Conservation (phyloP, 2,888 invertebrate genomes). For the Eretmocerus hayati region DNA sequence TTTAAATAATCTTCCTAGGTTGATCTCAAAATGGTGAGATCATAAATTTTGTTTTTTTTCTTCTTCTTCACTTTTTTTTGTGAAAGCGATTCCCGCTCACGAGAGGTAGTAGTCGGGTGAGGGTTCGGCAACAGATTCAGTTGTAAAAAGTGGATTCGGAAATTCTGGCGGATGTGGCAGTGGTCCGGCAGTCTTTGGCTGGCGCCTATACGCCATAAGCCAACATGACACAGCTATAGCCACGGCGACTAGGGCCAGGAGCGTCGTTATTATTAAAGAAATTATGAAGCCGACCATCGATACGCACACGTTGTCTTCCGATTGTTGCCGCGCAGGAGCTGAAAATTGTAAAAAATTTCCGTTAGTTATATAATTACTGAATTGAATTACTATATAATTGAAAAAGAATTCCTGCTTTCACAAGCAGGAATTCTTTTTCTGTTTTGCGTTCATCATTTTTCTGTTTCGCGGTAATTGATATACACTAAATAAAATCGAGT, state of each 20-base stretch:
- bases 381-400: background rate
- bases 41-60: constrained; percentile 5
- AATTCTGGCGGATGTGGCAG: constrained; percentile 92
- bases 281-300: constrained; percentile 90
- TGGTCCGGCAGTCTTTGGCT: constrained; percentile 81
- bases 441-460: background rate
- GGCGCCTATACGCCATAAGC: constrained; percentile 86
- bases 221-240: constrained; percentile 93
- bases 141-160: constrained; percentile 87
- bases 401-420: background rate
- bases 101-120: constrained; percentile 64
- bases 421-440: too few relatives aligned
- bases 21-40: too few relatives aligned
- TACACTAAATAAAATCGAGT: too few relatives aligned
- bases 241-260: constrained; percentile 85
- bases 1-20: too few relatives aligned
- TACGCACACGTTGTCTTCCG: constrained; percentile 85
- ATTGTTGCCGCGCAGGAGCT: constrained; percentile 54
- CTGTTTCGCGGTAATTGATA: too few relatives aligned
- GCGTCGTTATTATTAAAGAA: constrained; percentile 83
- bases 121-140: constrained; percentile 74
- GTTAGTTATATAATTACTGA: too few relatives aligned
- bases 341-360: too few relatives aligned
- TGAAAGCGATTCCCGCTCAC: constrained; percentile 17
- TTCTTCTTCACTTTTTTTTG: background rate